Percentiles rank a stretch among this genome's conserved stretches.
Conservation (phyloP, 2,888 invertebrate genomes). For the Liopterus haemorrhoidalis region DNA sequence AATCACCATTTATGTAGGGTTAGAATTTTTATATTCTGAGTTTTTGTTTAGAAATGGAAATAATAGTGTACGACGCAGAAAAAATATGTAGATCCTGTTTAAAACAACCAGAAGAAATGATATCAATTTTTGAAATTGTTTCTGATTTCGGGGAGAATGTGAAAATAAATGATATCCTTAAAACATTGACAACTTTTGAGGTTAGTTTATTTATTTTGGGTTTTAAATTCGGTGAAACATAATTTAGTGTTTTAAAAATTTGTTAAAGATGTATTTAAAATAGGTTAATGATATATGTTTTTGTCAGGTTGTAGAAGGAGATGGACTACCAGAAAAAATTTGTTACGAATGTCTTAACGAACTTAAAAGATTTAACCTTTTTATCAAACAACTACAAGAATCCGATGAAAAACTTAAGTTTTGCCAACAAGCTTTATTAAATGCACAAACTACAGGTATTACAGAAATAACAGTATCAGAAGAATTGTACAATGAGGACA, state of each 20-base stretch:
- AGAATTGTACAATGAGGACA: background rate
- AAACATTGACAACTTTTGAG: conserved; percentile 30
- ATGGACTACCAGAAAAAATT: conserved; percentile 32
- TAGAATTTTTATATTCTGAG: no score
- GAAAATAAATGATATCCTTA: conserved; percentile 28
- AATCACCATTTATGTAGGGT: no score
- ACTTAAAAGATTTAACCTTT: conserved; percentile 27
- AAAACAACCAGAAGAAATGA: conserved; percentile 22
- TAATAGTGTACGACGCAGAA: conserved; percentile 14
- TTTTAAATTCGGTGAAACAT: background rate
- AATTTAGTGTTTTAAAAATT: no score
- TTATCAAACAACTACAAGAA: conserved; percentile 14
- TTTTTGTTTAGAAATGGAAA: no score
- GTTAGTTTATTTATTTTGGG: conserved; percentile 21
- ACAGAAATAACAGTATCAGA: background rate
- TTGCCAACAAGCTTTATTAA: background rate
- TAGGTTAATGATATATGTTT: conserved; percentile 9
- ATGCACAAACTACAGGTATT: background rate
- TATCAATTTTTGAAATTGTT: conserved; percentile 26
- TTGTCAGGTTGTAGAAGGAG: conserved; percentile 30
- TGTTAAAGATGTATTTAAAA: conserved; percentile 4
- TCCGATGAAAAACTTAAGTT: conserved; percentile 11
- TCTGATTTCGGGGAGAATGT: conserved; percentile 19
- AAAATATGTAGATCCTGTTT: conserved; percentile 32
- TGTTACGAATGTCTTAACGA: conserved; percentile 31